A percentile compares a stretch with the other conserved stretches of the same genome.
Conservation (phyloP, 1,140 invertebrate genomes). For the Pachyrhynchus sulphureomaculatus region DNA sequence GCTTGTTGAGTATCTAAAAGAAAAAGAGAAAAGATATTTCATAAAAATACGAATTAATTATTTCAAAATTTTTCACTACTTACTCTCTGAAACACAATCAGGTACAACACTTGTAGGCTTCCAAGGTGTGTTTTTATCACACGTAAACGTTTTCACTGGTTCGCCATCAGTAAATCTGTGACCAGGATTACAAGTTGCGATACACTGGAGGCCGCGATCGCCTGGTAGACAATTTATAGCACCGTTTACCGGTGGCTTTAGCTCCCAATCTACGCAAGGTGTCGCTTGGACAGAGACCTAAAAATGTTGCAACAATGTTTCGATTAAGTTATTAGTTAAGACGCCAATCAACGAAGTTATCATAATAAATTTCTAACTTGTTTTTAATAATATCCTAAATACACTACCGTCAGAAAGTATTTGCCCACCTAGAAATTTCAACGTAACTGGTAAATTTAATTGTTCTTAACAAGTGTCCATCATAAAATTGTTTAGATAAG, state of each 20-base stretch:
- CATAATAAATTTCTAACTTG: too few species aligned
- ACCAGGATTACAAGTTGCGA: conserved; percentile 88
- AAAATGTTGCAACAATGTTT: conserved; percentile 51
- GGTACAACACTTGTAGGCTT: conserved; percentile 82
- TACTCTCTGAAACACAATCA: conserved; percentile 90
- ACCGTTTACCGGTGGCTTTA: conserved; percentile 84
- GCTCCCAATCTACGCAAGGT: conserved; percentile 91
- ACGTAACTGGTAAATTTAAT: too few species aligned
- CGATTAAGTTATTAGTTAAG: neutral
- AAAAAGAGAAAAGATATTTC: conserved; percentile 6
- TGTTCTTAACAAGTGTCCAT: too few species aligned
- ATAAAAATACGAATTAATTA: too few species aligned
- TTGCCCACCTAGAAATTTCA: too few species aligned
- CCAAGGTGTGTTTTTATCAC: conserved; percentile 78
- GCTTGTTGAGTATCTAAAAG: conserved; percentile 84
- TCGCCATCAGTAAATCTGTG: conserved; percentile 91
- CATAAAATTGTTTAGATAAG: too few species aligned
- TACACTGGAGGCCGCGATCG: conserved; percentile 81
- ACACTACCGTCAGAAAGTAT: too few species aligned
- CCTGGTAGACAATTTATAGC: conserved; percentile 82
- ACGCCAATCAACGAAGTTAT: too few species aligned
- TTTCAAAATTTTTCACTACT: too few species aligned
- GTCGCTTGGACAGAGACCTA: conserved; percentile 82
- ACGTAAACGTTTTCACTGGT: conserved; percentile 81
- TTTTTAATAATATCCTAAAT: too few species aligned